Conservation (phyloP, 2,888 invertebrate genomes). For the Neocrepidodera transversa region DNA sequence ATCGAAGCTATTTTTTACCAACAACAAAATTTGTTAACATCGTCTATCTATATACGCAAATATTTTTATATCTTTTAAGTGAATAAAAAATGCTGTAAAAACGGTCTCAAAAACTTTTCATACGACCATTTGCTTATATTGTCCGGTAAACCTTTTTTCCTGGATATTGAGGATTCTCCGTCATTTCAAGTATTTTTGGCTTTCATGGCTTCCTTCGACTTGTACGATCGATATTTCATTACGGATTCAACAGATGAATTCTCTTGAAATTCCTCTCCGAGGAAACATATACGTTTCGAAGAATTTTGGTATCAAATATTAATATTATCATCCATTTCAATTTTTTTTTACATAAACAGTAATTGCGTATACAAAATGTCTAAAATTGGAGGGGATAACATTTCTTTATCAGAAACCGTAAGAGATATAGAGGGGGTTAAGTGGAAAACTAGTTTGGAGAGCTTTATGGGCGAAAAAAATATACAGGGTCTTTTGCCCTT, state of each 20-base stretch:
- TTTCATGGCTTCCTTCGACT: constrained; percentile 5
- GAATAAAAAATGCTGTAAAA: neutral
- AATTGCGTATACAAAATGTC: too few species aligned
- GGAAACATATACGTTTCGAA: constrained; percentile 6
- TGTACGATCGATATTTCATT: constrained; percentile 22
- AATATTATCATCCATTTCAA: neutral
- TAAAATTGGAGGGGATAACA: too few species aligned
- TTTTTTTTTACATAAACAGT: neutral
- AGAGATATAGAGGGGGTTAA: too few species aligned
- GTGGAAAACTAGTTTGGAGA: too few species aligned
- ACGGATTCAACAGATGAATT: constrained; percentile 21
- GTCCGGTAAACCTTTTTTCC: constrained; percentile 2
- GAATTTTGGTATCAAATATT: constrained; percentile 12
- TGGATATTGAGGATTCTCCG: neutral
- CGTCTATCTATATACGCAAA: too few species aligned
- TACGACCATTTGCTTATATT: constrained; percentile 3
- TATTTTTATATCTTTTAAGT: neutral
- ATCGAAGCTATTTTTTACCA: too few species aligned
- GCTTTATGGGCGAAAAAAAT: too few species aligned
- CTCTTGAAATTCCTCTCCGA: constrained; percentile 6
- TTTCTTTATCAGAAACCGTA: too few species aligned
- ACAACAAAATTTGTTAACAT: too few species aligned
- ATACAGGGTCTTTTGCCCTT: too few species aligned
- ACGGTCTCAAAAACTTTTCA: neutral
- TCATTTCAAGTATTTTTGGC: constrained; percentile 18